Evolutionary conservation across 2,888 invertebrate genomes (phyloP), one percentile per base, ranked within the genome.

Genomic region (Harpalus rufipes): DNA sequence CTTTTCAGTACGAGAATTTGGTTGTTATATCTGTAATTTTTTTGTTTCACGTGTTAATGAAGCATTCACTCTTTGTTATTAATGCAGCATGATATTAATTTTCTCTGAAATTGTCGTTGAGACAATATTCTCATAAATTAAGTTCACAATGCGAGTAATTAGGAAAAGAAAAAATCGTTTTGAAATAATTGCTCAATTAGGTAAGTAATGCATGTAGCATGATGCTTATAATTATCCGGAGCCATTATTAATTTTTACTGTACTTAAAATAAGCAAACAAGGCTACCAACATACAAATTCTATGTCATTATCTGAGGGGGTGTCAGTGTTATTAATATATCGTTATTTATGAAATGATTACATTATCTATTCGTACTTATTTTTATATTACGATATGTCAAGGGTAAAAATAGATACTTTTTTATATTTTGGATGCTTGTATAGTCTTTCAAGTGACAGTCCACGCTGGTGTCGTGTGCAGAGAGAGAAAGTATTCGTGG

Each of bases 221-320:
- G 44, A 44, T 21, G 78, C 12, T 25, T 14, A 58, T 78, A 76
- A 76, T 76, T 76, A 41, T 0, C 1, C 3, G 1, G 25, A n/a
- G 51, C 39, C 21, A 78, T 78, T 25, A 78, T 58, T 78, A 78
- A 78, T 78, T 78, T 58, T 78, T 58, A 21, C 32, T 78, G 25
- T 78, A 21, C 58, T 51, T 78, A 56, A 51, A 58, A 58, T 78
- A 58, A 58, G 58, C 21, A 78, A 56, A 78, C 58, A 78, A 32
- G 18, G 25, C 5, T 39, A 63, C 25, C 12, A 63, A 32, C n/a
- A 32, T 39, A 65, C n/a, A 68, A 68, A 68, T 68, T 25, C 68
- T 14, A 32, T 12, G 32, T 14, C 7, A 7, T 10, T 68, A 68
- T 39, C 5, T 68, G 39, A n/a, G 14, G 14, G 32, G 32, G 39